Evolutionary conservation across 2,113 vertebrate species (phyloP).

Genomic region (Bos taurus): ARS-UCD2.0 NC_037345.1:12442501-12443000

Average conservation of each 20-base stretch:
- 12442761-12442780: not conserved
- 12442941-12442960: no score
- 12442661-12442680: not conserved
- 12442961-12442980: no score
- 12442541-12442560: no score
- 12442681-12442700: not conserved
- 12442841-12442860: rapidly evolving
- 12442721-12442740: not conserved
- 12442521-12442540: not conserved
- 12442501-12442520: not conserved
- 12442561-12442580: rapidly evolving
- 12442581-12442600: not conserved
- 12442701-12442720: not conserved
- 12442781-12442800: not conserved
- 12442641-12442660: not conserved
- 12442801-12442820: not conserved
- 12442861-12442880: no score
- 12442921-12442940: no score
- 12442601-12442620: not conserved
- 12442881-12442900: not conserved
- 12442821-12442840: not conserved
- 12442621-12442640: not conserved
- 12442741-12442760: not conserved
- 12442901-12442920: not conserved
- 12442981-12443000: no score